These are phyloP conservation scores for Agelaius phoeniceus DNA, from an alignment of 2,113 vertebrate species.

Conservation along the genomic window DNA sequence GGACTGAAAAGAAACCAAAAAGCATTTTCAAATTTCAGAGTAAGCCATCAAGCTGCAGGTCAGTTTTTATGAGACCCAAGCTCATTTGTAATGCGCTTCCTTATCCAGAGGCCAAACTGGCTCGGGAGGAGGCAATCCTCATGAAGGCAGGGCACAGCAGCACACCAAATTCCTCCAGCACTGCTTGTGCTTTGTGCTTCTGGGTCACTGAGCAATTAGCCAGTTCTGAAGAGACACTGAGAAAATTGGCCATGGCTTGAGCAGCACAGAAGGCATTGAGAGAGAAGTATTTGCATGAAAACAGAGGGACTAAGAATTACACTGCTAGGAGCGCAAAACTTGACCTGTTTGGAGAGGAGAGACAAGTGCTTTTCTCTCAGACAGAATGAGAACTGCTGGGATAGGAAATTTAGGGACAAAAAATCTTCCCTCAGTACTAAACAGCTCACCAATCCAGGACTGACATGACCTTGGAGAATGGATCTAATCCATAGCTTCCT, in stretches of 20 bases:
- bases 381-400: neutral
- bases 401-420: neutral
- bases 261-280: neutral
- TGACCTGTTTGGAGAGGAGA: neutral
- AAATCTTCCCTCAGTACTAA: neutral
- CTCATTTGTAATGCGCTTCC: neutral
- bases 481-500: neutral
- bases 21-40: neutral
- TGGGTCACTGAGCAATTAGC: slow-evolving; percentile 9
- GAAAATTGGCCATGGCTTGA: neutral
- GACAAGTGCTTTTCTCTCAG: neutral
- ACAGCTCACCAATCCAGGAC: neutral
- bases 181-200: slow-evolving; percentile 4
- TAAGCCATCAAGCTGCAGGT: neutral
- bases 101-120: neutral
- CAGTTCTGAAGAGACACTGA: neutral
- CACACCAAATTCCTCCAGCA: neutral
- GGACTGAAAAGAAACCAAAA: neutral
- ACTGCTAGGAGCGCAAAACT: neutral
- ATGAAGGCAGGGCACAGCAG: neutral
- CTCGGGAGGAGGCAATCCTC: neutral
- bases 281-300: neutral
- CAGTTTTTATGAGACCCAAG: neutral
- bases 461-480: neutral
- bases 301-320: neutral